Conservation (phyloP, 2,888 invertebrate species). For the Melinaea marsaeus region DNA sequence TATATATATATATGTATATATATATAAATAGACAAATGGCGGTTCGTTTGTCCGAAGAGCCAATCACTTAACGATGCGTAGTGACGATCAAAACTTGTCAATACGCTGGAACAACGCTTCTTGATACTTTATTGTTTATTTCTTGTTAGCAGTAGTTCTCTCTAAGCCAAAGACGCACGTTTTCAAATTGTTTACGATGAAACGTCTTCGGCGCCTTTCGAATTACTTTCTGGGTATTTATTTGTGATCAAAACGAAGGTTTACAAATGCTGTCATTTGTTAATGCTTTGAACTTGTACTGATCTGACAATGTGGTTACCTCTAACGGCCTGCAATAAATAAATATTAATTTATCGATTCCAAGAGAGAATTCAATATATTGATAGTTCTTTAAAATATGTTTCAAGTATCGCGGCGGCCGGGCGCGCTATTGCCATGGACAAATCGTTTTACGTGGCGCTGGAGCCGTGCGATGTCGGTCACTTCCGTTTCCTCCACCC, state of each 20-base stretch:
- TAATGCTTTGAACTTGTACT: no score
- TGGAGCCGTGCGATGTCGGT: slow-evolving; percentile 40
- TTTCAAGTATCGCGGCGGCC: slow-evolving; percentile 30
- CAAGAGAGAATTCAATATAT: no score
- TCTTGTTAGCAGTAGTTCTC: background rate
- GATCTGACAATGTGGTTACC: no score
- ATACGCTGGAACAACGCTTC: slow-evolving; percentile 12
- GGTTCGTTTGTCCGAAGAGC: slow-evolving; percentile 33
- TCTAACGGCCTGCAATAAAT: no score
- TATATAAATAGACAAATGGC: slow-evolving; percentile 12
- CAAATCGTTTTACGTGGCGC: slow-evolving; percentile 37
- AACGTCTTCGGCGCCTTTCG: no score
- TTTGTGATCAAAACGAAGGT: no score
- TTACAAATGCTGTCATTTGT: no score
- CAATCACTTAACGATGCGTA: slow-evolving; percentile 48
- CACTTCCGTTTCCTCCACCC: slow-evolving; percentile 36
- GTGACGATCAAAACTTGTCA: slow-evolving; percentile 40
- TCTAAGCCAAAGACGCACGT: no score
- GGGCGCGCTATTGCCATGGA: slow-evolving; percentile 27
- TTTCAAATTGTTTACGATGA: no score
- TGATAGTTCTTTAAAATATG: background rate
- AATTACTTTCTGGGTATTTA: no score
- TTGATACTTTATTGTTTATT: slow-evolving; percentile 35
- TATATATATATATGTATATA: slow-evolving; percentile 2
- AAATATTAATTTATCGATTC: no score